Evolutionary conservation across 2,888 invertebrate genomes (phyloP).

Genomic region (Clitarchus hookeri): DNA sequence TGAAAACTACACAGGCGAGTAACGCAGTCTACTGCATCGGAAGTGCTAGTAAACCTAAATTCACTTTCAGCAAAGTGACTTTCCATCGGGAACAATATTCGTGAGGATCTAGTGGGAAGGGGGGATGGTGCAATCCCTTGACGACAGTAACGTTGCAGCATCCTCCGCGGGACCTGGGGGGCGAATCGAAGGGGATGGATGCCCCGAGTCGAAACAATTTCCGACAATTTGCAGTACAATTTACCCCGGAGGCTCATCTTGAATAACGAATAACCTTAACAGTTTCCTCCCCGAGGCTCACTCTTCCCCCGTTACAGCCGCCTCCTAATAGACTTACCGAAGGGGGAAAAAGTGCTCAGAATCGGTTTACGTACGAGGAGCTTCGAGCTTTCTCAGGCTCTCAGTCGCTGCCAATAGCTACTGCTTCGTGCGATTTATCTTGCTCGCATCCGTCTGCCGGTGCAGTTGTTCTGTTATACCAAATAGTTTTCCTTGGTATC

Average conservation of each 20-base stretch:
- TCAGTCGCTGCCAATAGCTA: no score
- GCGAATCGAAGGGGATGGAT: slow-evolving; percentile 19
- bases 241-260: slow-evolving; percentile 34
- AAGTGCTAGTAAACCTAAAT: no score
- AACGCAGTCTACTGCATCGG: no score
- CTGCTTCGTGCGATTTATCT: no score
- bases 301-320: neutral
- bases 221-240: slow-evolving; percentile 38
- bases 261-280: slow-evolving; percentile 37
- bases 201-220: slow-evolving; percentile 31
- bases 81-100: no score
- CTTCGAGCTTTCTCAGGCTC: no score
- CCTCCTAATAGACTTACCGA: neutral
- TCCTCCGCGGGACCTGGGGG: slow-evolving; percentile 1
- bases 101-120: no score
- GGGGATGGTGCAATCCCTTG: neutral
- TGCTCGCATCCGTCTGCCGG: no score
- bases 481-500: no score
- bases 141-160: neutral
- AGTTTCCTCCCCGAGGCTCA: neutral
- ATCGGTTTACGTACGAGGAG: neutral
- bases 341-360: neutral
- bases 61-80: no score
- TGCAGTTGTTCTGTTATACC: no score
- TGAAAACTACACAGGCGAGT: no score